Evolutionary conservation across 92 coral and sea anemone species (phyloP), one percentile per base, ranked within the genome.

Genomic region (Pocillopora grandis): DNA sequence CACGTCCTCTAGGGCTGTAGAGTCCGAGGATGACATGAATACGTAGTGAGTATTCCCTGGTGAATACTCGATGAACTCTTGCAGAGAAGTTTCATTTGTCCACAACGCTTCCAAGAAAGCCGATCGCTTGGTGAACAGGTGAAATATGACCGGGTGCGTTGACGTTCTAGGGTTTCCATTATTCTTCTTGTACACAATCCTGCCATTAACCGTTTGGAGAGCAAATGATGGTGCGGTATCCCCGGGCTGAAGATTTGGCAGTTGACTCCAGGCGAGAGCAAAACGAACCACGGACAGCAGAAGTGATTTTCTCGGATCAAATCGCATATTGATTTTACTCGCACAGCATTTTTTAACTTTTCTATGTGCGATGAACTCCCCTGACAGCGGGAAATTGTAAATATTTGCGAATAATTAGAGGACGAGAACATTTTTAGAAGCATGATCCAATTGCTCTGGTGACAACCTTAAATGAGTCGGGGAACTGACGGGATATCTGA

Each of bases 61-160:
- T 4, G 98, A 92, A 42, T 87, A 79, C 55, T 73, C 87, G 6
- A 96, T 76, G 61, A 96, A 77, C 71, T 87, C 87, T 42, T 80
- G 73, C 42, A 96, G 75, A 2, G 99, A 96, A 10, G 80, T 73
- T 56, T 90, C 81, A 70, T 94, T 91, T n/a, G 89, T 94, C 99
- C 99, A 96, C 76, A 94, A 64, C 11, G 98, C 95, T 66, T 92
- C 92, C 36, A 96, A 83, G 78, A 96, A 96, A 21, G 99, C 99
- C 65, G 99, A 96, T 61, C 91, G 94, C 65, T 81, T 89, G 27
- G 98, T 90, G 74, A 88, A 94, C 65, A 89, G 93, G 71, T 93
- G 94, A 63, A 96, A 94, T 57, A 96, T 87, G 49, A 96, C 91
- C 21, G 99, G 98, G 58, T 92, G 95, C 65, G 71, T 88, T 69